Conservation (phyloP, 2,888 invertebrate genomes). For the Phaonia tiefii region DNA sequence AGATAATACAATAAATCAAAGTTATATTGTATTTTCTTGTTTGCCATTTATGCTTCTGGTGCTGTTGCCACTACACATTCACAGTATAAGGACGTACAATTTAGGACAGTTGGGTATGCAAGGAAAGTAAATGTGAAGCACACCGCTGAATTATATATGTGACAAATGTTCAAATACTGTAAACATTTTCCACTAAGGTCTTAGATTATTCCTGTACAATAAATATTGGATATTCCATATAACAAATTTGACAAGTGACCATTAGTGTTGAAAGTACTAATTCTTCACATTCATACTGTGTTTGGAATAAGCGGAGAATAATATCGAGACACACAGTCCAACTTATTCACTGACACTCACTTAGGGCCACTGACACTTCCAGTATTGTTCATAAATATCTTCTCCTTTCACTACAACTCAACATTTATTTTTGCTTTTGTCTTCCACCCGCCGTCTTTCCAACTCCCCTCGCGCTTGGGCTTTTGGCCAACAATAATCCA, state of each 20-base stretch:
- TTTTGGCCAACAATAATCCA: slow-evolving; percentile 29
- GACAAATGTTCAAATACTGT: no score
- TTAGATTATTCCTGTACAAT: no score
- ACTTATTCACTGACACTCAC: slow-evolving; percentile 9
- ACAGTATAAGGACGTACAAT: neutral
- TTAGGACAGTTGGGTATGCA: neutral
- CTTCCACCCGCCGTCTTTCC: neutral
- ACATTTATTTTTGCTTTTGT: neutral
- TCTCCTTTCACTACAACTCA: neutral
- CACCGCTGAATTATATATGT: no score
- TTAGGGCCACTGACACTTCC: neutral
- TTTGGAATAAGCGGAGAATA: no score
- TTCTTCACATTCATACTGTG: no score
- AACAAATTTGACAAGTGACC: no score
- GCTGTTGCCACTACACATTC: no score
- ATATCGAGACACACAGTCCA: neutral
- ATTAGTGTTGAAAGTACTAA: no score
- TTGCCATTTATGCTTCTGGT: neutral
- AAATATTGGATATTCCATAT: no score
- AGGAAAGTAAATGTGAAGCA: neutral
- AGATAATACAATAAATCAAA: slow-evolving; percentile 45
- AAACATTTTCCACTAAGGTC: no score
- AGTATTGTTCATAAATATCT: neutral
- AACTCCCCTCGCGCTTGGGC: neutral
- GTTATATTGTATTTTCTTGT: slow-evolving; percentile 28